Percentiles rank a stretch among this genome's conserved stretches.
These are phyloP conservation scores for Rhyacophila evoluta DNA, from an alignment of 2,888 invertebrate genomes.

Conservation along the genomic window DNA sequence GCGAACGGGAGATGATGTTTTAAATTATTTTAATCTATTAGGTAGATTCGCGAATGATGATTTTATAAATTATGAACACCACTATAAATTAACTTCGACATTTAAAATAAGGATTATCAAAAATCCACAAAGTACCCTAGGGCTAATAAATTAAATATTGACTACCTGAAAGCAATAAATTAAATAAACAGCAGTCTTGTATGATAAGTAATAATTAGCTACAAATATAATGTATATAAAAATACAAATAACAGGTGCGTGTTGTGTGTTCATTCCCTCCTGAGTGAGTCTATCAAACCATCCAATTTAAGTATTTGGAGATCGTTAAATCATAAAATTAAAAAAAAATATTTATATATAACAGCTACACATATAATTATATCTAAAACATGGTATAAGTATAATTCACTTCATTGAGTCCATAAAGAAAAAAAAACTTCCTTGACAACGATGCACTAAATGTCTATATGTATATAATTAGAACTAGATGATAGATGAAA, in stretches of 20 bases:
- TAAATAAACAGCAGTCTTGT: constrained; percentile 24
- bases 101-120: not conserved
- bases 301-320: constrained; percentile 14
- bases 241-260: not conserved
- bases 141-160: constrained; percentile 1
- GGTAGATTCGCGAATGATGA: too few species aligned
- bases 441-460: not conserved
- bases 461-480: not conserved
- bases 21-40: too few species aligned
- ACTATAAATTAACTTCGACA: not conserved
- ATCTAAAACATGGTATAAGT: not conserved
- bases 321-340: not conserved
- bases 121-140: not conserved
- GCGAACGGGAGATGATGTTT: too few species aligned
- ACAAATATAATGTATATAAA: not conserved
- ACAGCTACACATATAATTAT: too few species aligned
- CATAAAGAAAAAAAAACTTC: not conserved
- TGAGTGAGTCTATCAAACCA: not conserved
- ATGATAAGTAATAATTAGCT: constrained; percentile 11
- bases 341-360: not conserved
- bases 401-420: not conserved
- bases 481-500: not conserved
- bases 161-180: constrained; percentile 22
- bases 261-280: not conserved
- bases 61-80: not conserved